A percentile compares a stretch with the other conserved stretches of the same genome.
These are phyloP conservation scores for Nyctibius bracteatus DNA, from an alignment of 2,113 vertebrate species.

Conservation along the genomic window DNA sequence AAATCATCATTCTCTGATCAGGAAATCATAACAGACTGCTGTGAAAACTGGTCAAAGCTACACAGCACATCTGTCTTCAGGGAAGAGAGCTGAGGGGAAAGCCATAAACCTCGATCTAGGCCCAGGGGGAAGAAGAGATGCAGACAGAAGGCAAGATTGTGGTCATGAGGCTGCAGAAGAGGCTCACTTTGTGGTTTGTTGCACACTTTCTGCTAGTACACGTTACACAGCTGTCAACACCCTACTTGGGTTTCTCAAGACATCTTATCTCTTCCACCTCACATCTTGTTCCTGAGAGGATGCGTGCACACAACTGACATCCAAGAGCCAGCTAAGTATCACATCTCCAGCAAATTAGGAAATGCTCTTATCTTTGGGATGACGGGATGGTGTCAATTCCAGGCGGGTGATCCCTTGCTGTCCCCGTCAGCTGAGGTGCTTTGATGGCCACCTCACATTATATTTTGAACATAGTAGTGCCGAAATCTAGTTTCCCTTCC, in stretches of 20 bases:
- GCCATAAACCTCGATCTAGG: neutral
- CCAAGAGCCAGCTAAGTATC: neutral
- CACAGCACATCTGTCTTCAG: neutral
- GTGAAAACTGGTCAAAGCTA: neutral
- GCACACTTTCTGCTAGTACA: neutral
- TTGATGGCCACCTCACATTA: neutral
- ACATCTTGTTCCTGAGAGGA: neutral
- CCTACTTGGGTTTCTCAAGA: neutral
- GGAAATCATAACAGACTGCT: neutral
- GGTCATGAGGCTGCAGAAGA: neutral
- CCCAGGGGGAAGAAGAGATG: neutral
- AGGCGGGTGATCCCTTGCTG: neutral
- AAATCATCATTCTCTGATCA: neutral
- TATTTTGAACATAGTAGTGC: neutral
- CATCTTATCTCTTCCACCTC: neutral
- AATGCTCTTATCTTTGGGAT: neutral
- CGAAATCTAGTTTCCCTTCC: neutral
- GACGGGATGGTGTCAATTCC: neutral
- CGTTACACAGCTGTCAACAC: neutral
- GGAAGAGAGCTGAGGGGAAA: neutral
- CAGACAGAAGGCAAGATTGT: neutral
- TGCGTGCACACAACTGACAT: neutral
- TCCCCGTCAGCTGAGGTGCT: neutral
- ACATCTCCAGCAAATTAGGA: neutral
- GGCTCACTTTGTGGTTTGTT: neutral